These are phyloP conservation scores for Microcebus griseorufus DNA, from an alignment of 2,113 vertebrate species.

Conservation along the genomic window DNA sequence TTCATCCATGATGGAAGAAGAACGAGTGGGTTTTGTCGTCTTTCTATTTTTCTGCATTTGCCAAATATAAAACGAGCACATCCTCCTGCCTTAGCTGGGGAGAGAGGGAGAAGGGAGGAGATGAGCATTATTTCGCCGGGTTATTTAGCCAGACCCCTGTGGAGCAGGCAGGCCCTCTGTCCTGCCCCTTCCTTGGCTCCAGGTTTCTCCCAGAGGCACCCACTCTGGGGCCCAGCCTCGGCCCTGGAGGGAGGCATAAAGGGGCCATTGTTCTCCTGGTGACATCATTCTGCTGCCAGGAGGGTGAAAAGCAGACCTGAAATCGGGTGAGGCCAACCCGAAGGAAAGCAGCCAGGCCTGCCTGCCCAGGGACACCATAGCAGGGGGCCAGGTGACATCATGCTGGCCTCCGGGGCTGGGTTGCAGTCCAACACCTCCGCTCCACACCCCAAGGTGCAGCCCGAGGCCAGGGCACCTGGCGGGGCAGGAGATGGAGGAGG, in stretches of 20 bases:
- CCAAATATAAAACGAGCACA: not conserved
- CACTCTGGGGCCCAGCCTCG: not conserved
- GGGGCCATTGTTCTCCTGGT: conserved; percentile 59
- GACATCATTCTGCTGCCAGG: conserved; percentile 63
- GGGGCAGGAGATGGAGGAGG: not conserved
- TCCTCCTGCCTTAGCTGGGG: not conserved
- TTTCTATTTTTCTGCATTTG: not conserved
- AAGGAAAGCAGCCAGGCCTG: not conserved
- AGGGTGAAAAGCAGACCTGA: conserved; percentile 21
- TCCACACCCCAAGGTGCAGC: not conserved
- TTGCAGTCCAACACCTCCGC: not conserved
- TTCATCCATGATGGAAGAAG: not conserved
- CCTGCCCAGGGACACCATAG: fast-evolving
- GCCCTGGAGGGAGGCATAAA: conserved; percentile 21
- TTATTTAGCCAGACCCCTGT: not conserved
- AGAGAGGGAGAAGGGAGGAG: not conserved
- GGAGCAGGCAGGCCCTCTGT: not conserved
- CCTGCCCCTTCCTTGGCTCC: not conserved
- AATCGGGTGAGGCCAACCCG: not conserved
- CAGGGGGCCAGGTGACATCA: not conserved
- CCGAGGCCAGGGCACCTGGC: not conserved
- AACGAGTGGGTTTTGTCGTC: not conserved
- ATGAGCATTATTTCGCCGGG: not conserved
- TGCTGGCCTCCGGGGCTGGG: not conserved
- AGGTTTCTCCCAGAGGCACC: conserved; percentile 34